Percentiles rank a stretch among this genome's conserved stretches.
phyloP scores from a whole-genome alignment of 2,797 vertebrate species.

The Rhinella marina region DNA sequence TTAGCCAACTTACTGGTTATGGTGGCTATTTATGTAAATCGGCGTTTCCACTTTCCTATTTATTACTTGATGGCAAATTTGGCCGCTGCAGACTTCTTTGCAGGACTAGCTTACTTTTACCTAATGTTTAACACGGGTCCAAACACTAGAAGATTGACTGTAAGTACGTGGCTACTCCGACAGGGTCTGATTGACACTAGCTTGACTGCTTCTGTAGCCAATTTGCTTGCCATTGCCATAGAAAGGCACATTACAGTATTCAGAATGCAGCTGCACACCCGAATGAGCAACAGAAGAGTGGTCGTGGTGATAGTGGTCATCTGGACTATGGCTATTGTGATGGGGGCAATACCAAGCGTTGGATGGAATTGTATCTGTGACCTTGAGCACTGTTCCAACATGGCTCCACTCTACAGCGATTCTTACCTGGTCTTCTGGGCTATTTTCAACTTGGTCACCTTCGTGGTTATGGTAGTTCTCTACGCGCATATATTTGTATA shows the following conservation, averaged over 20 bases:
- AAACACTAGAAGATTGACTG: constrained; percentile 91
- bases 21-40: constrained; percentile 98
- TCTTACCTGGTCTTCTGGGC: constrained; percentile 99
- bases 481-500: constrained; percentile 99
- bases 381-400: constrained; percentile 90
- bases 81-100: constrained; percentile 98
- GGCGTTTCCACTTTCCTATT: constrained; percentile 99
- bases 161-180: constrained; percentile 95
- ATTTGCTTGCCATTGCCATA: constrained; percentile 94
- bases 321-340: constrained; percentile 98
- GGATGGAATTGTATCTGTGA: constrained; percentile 99
- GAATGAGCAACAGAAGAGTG: constrained; percentile 96
- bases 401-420: constrained; percentile 98
- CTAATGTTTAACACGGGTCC: constrained; percentile 99
- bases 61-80: constrained; percentile 99
- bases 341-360: constrained; percentile 96
- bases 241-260: constrained; percentile 98
- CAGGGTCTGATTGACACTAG: constrained; percentile 98
- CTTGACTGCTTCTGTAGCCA: constrained; percentile 95
- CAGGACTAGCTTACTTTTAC: constrained; percentile 97
- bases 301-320: constrained; percentile 98
- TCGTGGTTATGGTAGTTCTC: constrained; percentile 97
- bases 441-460: constrained; percentile 97
- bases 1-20: constrained; percentile 97
- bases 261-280: constrained; percentile 97